Evolutionary conservation across 2,797 vertebrate genomes (phyloP).

Genomic region (Sciaenops ocellatus): DNA sequence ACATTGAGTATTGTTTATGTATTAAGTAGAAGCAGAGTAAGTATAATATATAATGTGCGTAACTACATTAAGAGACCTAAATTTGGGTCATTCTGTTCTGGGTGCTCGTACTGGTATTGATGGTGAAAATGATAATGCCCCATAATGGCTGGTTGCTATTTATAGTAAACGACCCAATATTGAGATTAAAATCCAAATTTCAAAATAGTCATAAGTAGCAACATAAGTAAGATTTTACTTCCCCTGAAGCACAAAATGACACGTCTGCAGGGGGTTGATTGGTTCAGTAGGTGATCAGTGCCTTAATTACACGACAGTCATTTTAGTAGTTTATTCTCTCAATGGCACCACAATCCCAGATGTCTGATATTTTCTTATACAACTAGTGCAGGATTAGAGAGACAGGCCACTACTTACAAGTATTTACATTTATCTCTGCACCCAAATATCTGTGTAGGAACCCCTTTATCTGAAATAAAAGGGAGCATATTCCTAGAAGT

Average conservation of each 20-base stretch:
- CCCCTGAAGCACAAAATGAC: neutral
- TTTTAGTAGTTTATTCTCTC: slow-evolving; percentile 7
- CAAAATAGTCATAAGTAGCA: slow-evolving; percentile 21
- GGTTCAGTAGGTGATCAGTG: neutral
- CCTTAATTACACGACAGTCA: neutral
- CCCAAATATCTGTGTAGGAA: neutral
- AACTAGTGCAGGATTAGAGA: neutral
- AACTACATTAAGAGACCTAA: neutral
- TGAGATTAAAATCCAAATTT: slow-evolving; percentile 4
- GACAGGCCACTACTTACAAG: neutral
- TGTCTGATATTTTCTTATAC: neutral
- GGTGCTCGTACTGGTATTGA: neutral
- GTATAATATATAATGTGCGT: neutral
- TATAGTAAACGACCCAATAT: neutral
- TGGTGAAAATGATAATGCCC: slow-evolving; percentile 18
- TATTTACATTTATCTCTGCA: neutral
- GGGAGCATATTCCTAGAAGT: neutral
- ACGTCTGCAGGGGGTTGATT: neutral
- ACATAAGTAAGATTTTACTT: slow-evolving; percentile 15
- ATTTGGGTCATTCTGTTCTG: slow-evolving; percentile 12
- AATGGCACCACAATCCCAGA: neutral
- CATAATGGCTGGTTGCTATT: slow-evolving; percentile 14
- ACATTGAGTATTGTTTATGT: neutral
- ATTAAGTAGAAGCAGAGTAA: neutral
- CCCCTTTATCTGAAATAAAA: neutral